Percentiles rank a stretch among this genome's conserved stretches.
Evolutionary conservation across 2,113 vertebrate species (phyloP).

Genomic region (Seriola aureovittata): DNA sequence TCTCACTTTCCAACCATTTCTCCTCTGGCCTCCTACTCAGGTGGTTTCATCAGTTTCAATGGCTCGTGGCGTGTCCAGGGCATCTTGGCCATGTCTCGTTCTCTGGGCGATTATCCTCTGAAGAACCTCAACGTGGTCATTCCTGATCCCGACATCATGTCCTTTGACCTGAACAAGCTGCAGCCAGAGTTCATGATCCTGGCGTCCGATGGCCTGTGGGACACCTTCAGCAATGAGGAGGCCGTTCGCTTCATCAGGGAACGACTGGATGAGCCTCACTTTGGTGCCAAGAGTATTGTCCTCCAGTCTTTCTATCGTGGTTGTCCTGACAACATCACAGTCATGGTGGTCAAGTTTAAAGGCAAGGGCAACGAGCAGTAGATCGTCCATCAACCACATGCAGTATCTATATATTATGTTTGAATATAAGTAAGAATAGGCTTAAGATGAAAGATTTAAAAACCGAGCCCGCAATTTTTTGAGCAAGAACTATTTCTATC

Average conservation of each 20-base stretch:
- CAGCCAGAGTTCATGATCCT: slow-evolving; percentile 99
- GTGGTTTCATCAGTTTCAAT: slow-evolving; percentile 99
- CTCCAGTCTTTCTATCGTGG: slow-evolving; percentile 98
- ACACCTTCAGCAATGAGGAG: slow-evolving; percentile 99
- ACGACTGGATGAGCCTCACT: slow-evolving; percentile 96
- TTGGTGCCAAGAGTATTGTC: slow-evolving; percentile 97
- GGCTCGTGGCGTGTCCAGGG: slow-evolving; percentile 99
- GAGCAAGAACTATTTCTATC: slow-evolving; percentile 72
- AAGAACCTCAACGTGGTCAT: slow-evolving; percentile 98
- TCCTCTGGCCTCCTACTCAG: slow-evolving; percentile 72
- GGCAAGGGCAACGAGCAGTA: slow-evolving; percentile 90
- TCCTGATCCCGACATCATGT: slow-evolving; percentile 94
- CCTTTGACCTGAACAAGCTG: slow-evolving; percentile 97
- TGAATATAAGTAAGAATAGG: slow-evolving; percentile 55
- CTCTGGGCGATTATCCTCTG: slow-evolving; percentile 96
- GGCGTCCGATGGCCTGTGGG: slow-evolving; percentile 98
- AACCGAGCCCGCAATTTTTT: slow-evolving; percentile 55
- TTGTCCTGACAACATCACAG: slow-evolving; percentile 98
- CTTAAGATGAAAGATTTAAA: slow-evolving; percentile 46
- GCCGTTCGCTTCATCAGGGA: slow-evolving; percentile 97
- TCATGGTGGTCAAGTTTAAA: slow-evolving; percentile 99
- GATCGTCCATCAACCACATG: slow-evolving; percentile 23
- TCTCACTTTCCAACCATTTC: background rate
- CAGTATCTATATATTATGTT: slow-evolving; percentile 54
- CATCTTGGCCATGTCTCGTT: slow-evolving; percentile 98